These are phyloP conservation scores for Rhodeus uyekii DNA, from an alignment of 2,797 vertebrate genomes.

Conservation along the genomic window DNA sequence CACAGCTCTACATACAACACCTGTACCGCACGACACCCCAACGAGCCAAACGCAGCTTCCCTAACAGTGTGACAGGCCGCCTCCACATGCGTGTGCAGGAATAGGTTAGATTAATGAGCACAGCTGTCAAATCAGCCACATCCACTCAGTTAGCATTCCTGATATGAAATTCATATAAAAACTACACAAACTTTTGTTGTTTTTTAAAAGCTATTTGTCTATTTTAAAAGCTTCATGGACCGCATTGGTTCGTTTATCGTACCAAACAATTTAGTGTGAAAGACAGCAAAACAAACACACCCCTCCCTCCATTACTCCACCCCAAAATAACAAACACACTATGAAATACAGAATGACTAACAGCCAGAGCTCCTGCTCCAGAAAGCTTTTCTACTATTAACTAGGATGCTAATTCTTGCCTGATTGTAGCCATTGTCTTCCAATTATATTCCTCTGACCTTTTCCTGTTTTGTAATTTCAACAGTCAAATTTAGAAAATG, in stretches of 20 bases:
- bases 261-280: too few species aligned
- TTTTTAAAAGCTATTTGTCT: too few species aligned
- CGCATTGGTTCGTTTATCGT: too few species aligned
- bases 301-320: neutral
- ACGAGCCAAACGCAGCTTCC: neutral
- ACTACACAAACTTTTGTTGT: too few species aligned
- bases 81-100: neutral
- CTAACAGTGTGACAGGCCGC: neutral
- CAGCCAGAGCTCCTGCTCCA: neutral
- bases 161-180: too few species aligned
- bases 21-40: neutral
- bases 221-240: neutral
- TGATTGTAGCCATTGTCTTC: neutral
- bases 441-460: neutral
- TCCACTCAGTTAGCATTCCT: neutral
- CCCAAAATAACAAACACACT: neutral
- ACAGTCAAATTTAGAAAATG: neutral
- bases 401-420: neutral
- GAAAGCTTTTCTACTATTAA: neutral
- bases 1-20: conserved; percentile 10
- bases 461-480: neutral
- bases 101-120: conserved; percentile 14
- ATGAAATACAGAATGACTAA: neutral
- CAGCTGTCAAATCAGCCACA: neutral
- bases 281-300: neutral